Evolutionary conservation across 2,797 vertebrate species (phyloP).

Genomic region (Sebastes minor): DNA sequence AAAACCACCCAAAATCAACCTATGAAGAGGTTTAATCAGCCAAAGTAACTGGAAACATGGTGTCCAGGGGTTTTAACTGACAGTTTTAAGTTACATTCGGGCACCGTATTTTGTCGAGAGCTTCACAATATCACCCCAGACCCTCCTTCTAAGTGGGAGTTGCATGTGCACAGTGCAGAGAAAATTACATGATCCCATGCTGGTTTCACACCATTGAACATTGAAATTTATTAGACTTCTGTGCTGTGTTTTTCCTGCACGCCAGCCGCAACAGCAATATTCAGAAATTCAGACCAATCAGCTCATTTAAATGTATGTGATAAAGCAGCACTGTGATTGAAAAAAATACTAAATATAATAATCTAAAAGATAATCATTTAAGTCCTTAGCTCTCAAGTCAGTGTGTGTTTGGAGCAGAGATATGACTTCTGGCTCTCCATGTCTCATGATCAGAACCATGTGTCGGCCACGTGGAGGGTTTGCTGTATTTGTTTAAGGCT

Average conservation of each 20-base stretch:
- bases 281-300: background rate
- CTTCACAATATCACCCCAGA: background rate
- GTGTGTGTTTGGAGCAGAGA: conserved; percentile 27
- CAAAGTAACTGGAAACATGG: background rate
- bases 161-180: background rate
- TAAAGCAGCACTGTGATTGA: background rate
- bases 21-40: background rate
- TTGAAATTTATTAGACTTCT: background rate
- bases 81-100: background rate
- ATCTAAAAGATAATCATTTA: background rate
- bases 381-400: background rate
- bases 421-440: conserved; percentile 42
- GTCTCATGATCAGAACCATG: conserved; percentile 71
- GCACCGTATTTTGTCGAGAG: background rate
- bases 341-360: background rate
- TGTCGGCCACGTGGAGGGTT: conserved; percentile 69
- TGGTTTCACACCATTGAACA: background rate
- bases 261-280: background rate
- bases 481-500: conserved; percentile 28
- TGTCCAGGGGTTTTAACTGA: background rate
- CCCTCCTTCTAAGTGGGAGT: background rate
- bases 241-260: background rate
- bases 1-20: background rate
- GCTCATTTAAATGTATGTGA: background rate
- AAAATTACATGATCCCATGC: background rate